These are phyloP conservation scores for Priocnemis perturbator DNA, from an alignment of 2,888 invertebrate genomes.

Conservation along the genomic window DNA sequence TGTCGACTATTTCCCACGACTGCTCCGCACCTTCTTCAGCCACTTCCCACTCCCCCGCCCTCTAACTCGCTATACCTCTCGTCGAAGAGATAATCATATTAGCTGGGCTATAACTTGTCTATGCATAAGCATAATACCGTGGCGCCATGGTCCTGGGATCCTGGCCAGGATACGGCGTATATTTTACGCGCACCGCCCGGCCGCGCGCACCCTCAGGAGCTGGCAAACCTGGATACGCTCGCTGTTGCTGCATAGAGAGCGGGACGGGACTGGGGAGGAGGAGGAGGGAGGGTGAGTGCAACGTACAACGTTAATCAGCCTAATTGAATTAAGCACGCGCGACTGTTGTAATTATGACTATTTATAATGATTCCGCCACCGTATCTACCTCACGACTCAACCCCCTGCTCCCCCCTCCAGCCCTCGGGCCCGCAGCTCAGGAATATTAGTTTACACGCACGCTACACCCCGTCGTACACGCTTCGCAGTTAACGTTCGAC, in stretches of 20 bases:
- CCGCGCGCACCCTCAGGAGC: constrained; percentile 45
- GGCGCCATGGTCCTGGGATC: constrained; percentile 64
- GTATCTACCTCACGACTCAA: constrained; percentile 42
- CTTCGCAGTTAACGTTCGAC: constrained; percentile 35
- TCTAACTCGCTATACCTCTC: constrained; percentile 42
- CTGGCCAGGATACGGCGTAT: constrained; percentile 68
- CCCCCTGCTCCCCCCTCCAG: constrained; percentile 15
- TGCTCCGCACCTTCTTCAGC: constrained; percentile 38
- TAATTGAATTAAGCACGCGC: constrained; percentile 74
- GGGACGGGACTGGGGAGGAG: constrained; percentile 25
- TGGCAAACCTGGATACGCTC: constrained; percentile 43
- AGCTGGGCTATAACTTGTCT: constrained; percentile 73
- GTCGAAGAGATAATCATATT: constrained; percentile 74
- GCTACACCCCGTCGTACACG: constrained; percentile 28
- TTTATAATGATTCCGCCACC: constrained; percentile 72
- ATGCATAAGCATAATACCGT: constrained; percentile 73
- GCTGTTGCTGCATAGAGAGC: constrained; percentile 31
- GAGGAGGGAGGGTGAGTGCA: constrained; percentile 58
- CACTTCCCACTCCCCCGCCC: constrained; percentile 22
- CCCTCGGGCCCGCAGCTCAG: constrained; percentile 26
- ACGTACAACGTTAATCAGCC: constrained; percentile 74
- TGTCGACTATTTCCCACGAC: too few relatives aligned
- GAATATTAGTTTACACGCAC: constrained; percentile 58
- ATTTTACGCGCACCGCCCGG: constrained; percentile 64
- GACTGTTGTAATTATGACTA: constrained; percentile 75